Evolutionary conservation across 1,140 invertebrate genomes (phyloP).

Genomic region (Odontomachus brunneus): DNA sequence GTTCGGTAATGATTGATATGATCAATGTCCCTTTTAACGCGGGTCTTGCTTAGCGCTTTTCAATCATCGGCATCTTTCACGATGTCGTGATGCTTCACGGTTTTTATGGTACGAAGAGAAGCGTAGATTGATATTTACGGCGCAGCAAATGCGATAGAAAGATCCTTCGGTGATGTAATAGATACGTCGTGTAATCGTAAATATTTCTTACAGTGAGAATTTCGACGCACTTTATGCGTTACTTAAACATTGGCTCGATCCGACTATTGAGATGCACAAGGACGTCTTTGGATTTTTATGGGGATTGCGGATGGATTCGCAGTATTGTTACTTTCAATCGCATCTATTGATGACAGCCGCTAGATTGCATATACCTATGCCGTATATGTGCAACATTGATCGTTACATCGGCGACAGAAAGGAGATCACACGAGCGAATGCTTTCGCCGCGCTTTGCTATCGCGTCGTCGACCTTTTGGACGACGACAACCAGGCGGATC

Average conservation of each 20-base stretch:
- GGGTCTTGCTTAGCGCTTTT: no score
- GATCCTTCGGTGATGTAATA: neutral
- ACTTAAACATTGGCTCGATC: conserved; percentile 78
- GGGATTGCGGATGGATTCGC: conserved; percentile 58
- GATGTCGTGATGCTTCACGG: no score
- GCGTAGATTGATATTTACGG: neutral
- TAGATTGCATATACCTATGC: conserved; percentile 56
- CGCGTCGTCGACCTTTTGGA: conserved; percentile 17
- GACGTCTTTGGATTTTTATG: conserved; percentile 70
- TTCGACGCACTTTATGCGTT: conserved; percentile 71
- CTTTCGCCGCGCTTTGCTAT: conserved; percentile 74
- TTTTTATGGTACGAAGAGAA: no score
- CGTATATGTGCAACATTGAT: conserved; percentile 29
- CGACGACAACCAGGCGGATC: conserved; percentile 32
- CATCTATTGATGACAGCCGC: conserved; percentile 70
- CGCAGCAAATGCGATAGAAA: neutral
- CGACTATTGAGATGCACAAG: conserved; percentile 66
- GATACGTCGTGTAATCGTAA: neutral
- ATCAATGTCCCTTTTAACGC: no score
- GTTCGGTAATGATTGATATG: no score
- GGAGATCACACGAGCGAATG: conserved; percentile 76
- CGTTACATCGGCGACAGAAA: conserved; percentile 61
- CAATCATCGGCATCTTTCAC: no score
- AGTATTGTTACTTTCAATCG: conserved; percentile 60
- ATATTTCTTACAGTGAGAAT: conserved; percentile 74